phyloP scores from a whole-genome alignment of 2,113 vertebrate genomes.

The Oreochromis spilurus region DNA sequence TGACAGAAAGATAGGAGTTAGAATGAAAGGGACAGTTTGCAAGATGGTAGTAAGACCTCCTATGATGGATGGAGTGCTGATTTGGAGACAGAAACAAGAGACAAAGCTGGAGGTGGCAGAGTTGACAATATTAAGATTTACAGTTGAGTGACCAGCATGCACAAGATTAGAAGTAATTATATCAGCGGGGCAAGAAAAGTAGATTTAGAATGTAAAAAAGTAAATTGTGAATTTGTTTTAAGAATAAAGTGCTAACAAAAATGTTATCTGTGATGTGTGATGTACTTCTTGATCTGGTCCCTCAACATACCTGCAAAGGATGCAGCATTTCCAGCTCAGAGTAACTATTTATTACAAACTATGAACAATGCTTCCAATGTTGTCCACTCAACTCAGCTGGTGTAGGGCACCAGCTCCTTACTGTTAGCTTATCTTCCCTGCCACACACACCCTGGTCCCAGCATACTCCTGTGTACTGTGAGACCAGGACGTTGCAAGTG shows the following conservation, averaged over 20 bases:
- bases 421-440: neutral
- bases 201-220: neutral
- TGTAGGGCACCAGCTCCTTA: neutral
- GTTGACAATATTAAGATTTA: neutral
- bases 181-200: neutral
- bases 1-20: neutral
- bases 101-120: neutral
- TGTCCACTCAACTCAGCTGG: neutral
- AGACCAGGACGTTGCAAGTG: rapidly evolving
- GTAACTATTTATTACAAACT: neutral
- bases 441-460: neutral
- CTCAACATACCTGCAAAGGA: neutral
- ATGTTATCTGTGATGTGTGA: neutral
- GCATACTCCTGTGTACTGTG: neutral
- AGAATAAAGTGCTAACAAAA: neutral
- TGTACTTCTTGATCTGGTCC: neutral
- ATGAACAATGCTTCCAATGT: rapidly evolving
- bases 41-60: neutral
- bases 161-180: neutral
- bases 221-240: neutral
- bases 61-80: neutral
- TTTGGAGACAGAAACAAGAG: neutral
- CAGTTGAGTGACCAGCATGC: neutral
- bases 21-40: neutral
- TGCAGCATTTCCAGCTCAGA: neutral